A percentile compares a stretch with the other conserved stretches of the same genome.
phyloP scores from a whole-genome alignment of 2,797 vertebrate species.

The Dromococcyx pavoninus region DNA sequence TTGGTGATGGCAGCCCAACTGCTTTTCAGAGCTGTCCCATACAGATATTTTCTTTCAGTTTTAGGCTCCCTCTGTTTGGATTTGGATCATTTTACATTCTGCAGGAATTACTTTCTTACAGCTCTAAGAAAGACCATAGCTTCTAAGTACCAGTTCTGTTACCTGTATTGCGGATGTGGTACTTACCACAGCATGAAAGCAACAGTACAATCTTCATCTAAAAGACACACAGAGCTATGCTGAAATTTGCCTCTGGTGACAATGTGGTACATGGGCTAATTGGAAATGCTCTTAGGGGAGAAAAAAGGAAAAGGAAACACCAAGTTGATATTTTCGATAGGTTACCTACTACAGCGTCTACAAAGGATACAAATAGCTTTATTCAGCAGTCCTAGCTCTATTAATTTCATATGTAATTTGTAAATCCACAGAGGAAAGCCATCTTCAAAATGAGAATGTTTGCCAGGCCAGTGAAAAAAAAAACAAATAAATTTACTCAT shows the following conservation, averaged over 20 bases:
- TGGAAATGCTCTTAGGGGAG: slow-evolving; percentile 59
- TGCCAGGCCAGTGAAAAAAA: slow-evolving; percentile 70
- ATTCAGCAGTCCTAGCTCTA: slow-evolving; percentile 59
- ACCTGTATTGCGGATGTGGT: slow-evolving; percentile 70
- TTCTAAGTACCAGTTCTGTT: slow-evolving; percentile 73
- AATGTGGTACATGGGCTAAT: slow-evolving; percentile 56
- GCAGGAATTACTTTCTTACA: slow-evolving; percentile 63
- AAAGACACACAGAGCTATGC: slow-evolving; percentile 71
- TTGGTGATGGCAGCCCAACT: slow-evolving; percentile 52
- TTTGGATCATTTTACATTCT: slow-evolving; percentile 22
- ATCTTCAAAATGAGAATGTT: slow-evolving; percentile 70
- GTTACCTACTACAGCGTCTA: slow-evolving; percentile 63
- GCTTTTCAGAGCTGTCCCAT: slow-evolving; percentile 49
- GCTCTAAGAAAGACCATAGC: slow-evolving; percentile 40
- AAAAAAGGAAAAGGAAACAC: slow-evolving; percentile 52
- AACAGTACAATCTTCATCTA: slow-evolving; percentile 69
- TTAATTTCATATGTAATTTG: slow-evolving; percentile 69
- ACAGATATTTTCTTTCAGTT: slow-evolving; percentile 32
- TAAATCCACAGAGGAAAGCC: slow-evolving; percentile 73
- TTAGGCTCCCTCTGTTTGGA: slow-evolving; percentile 4
- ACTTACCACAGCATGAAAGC: slow-evolving; percentile 78
- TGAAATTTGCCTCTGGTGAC: slow-evolving; percentile 73
- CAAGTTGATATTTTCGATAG: slow-evolving; percentile 61
- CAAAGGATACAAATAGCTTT: slow-evolving; percentile 63
- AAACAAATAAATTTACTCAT: slow-evolving; percentile 42